Evolutionary conservation across 2,888 invertebrate genomes (phyloP).

Genomic region (Zaprionus bogoriensis): DNA sequence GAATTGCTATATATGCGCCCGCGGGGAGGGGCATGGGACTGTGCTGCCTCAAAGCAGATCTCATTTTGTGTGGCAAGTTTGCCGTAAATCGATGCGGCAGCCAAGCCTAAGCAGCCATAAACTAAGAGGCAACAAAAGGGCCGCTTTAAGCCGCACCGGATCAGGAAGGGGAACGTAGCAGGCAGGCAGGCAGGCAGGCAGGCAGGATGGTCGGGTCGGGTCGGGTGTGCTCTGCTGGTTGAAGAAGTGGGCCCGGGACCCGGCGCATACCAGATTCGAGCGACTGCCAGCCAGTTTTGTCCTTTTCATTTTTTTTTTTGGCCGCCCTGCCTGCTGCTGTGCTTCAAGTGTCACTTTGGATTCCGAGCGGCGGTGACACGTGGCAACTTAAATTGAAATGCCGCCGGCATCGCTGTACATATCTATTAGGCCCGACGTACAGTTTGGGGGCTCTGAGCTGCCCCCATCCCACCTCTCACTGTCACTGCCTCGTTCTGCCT

Average conservation of each 20-base stretch:
- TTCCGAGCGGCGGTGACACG: conserved; percentile 71
- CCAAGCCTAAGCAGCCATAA: conserved; percentile 72
- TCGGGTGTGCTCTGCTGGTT: no score
- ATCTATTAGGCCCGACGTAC: conserved; percentile 56
- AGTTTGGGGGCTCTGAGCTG: neutral
- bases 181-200: no score
- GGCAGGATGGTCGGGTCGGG: no score
- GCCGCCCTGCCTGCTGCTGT: neutral
- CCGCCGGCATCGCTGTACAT: conserved; percentile 68
- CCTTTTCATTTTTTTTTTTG: conserved; percentile 14
- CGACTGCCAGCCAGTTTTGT: neutral
- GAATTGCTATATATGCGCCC: conserved; percentile 40
- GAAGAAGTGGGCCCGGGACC: no score
- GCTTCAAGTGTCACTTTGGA: conserved; percentile 69
- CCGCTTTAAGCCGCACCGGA: conserved; percentile 37
- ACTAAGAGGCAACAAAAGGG: conserved; percentile 60
- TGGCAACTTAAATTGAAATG: conserved; percentile 78
- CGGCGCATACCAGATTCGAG: neutral
- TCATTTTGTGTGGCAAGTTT: conserved; percentile 63
- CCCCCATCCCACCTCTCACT: neutral
- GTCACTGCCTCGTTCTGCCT: no score
- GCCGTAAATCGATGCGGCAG: conserved; percentile 73
- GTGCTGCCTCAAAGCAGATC: conserved; percentile 55
- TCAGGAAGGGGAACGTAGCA: neutral
- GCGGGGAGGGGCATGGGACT: conserved; percentile 1